Evolutionary conservation across 2,113 vertebrate species (phyloP).

Genomic region (Thamnophis sirtalis): DNA sequence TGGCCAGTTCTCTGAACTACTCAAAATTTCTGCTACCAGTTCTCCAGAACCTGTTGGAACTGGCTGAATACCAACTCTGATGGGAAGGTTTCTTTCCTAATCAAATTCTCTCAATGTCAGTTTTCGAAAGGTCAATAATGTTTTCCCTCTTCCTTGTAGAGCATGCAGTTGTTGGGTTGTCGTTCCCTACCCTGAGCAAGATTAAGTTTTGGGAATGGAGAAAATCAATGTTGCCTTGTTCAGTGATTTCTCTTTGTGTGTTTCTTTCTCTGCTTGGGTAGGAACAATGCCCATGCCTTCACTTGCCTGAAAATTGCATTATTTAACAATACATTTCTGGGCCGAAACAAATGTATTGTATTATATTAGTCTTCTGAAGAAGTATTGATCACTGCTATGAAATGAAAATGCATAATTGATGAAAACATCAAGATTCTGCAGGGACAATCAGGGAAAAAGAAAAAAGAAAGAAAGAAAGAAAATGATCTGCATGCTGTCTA

Average conservation of each 20-base stretch:
- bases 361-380: constrained; percentile 54
- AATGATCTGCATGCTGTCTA: constrained; percentile 47
- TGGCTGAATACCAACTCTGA: background rate
- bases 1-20: too few species aligned
- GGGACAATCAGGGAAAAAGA: constrained; percentile 48
- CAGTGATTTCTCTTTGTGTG: constrained; percentile 47
- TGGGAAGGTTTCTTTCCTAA: constrained; percentile 16
- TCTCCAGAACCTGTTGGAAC: too few species aligned
- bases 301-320: constrained; percentile 51
- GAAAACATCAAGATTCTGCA: constrained; percentile 49
- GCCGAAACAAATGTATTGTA: constrained; percentile 45
- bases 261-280: constrained; percentile 37
- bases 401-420: constrained; percentile 67
- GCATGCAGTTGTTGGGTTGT: constrained; percentile 22
- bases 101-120: background rate
- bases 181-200: constrained; percentile 35
- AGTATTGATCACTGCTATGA: constrained; percentile 58
- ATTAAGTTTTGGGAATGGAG: constrained; percentile 43
- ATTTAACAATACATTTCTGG: constrained; percentile 59
- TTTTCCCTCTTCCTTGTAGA: constrained; percentile 30
- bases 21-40: too few species aligned
- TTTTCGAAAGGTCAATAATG: constrained; percentile 29
- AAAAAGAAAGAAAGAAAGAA: constrained; percentile 46
- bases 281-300: constrained; percentile 49
- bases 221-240: constrained; percentile 62